Conservation (phyloP, 2,113 vertebrate species). For the Calypte anna region DNA sequence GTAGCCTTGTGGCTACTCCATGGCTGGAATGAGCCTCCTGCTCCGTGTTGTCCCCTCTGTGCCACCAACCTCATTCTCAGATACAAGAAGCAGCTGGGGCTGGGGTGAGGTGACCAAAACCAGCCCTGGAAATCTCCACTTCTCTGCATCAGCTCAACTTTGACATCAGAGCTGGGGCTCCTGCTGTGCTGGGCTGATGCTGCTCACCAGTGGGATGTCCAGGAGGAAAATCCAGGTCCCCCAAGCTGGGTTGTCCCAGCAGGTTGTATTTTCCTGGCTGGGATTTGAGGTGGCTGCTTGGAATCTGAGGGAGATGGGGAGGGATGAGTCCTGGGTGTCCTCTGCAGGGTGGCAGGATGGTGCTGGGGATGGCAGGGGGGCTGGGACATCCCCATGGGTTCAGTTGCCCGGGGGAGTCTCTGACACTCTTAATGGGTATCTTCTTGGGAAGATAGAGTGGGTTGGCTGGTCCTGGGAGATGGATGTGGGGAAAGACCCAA, state of each 20-base stretch:
- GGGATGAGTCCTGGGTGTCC: neutral
- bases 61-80: neutral
- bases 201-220: neutral
- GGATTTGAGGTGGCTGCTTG: neutral
- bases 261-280: neutral
- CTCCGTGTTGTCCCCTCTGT: neutral
- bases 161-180: rapidly evolving
- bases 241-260: rapidly evolving
- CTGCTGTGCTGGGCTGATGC: rapidly evolving
- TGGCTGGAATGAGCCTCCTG: neutral
- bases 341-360: rapidly evolving
- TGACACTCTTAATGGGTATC: constrained; percentile 51
- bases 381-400: neutral
- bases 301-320: neutral
- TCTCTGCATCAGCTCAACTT: neutral
- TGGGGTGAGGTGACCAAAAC: neutral
- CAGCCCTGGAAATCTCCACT: neutral
- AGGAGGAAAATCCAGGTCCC: neutral
- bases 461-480: constrained; percentile 9
- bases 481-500: constrained; percentile 16
- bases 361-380: neutral
- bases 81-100: neutral
- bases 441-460: constrained; percentile 67
- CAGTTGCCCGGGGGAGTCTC: neutral
- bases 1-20: neutral